phyloP scores from a whole-genome alignment of 1,140 invertebrate genomes.

The Triops longicaudatus region DNA sequence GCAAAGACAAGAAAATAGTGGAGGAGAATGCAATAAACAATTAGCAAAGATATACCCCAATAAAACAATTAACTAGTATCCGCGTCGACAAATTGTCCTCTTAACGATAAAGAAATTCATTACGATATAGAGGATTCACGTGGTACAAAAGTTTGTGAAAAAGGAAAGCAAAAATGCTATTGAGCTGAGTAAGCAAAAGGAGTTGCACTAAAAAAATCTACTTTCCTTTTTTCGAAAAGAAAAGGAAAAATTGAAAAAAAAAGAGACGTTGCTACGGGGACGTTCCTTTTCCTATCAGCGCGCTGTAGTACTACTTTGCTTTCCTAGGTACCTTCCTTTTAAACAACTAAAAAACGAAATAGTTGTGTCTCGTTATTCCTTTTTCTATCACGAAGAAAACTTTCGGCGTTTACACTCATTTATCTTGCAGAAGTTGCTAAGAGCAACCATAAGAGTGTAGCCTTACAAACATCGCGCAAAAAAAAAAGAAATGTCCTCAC shows the following conservation, averaged over 20 bases:
- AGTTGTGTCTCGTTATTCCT: background rate
- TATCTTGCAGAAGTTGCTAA: background rate
- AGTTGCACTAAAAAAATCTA: background rate
- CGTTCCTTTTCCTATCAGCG: background rate
- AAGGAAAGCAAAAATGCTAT: background rate
- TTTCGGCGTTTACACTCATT: background rate
- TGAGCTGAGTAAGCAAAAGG: background rate
- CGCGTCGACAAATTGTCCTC: no score
- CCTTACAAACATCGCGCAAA: constrained; percentile 27
- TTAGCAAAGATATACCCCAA: no score
- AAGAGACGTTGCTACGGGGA: background rate
- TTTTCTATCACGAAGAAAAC: constrained; percentile 20
- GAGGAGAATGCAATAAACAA: no score
- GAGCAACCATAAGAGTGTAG: background rate
- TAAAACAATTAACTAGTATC: no score
- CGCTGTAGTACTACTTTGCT: background rate
- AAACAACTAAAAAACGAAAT: no score
- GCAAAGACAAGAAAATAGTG: no score
- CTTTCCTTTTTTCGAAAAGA: background rate
- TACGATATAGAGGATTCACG: no score
- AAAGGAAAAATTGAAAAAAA: background rate
- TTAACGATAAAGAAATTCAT: no score
- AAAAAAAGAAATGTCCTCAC: constrained; percentile 18
- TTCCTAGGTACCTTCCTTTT: background rate
- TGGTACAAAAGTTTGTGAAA: background rate